Evolutionary conservation across 2,113 vertebrate species (phyloP), one percentile per base, ranked within the genome.

Genomic region (Perccottus glenii): DNA sequence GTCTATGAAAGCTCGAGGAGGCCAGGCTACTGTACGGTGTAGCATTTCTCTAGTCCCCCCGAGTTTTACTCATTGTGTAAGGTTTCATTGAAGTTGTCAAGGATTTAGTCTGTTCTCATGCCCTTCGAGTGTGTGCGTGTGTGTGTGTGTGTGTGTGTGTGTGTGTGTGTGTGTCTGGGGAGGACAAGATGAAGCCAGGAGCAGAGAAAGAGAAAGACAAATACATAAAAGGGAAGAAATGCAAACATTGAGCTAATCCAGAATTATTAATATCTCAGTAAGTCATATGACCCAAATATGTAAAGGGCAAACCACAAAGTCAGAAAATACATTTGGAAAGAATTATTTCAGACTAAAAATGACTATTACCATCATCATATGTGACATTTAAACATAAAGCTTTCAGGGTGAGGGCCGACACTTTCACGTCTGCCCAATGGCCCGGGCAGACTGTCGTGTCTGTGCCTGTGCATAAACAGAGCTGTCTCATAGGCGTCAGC

Each of bases 11-110:
- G 81, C 85, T 78, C 65, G 82, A 85, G 83, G 81, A 87, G 82
- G 65, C 78, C 73, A 62, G 80, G 80, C 88, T 89, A 89, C 90
- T 91, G 90, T 89, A 90, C 78, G 89, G 90, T 91, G 86, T 92
- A 85, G 81, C 83, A 5, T 90, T 91, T 89, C 90, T 82, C 62
- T 70, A 60, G n/a, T 70, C 60, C 82, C 79, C 76, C 73, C 58
- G 72, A 80, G 64, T 87, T 89, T 87, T 82, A 57, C 57, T 76
- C 87, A 82, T 88, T 90, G 89, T 88, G 74, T 89, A 77, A 83
- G 75, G 73, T 68, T 81, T 87, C 80, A 88, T 90, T 90, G 86
- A 87, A 87, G 77, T 83, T 85, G 81, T 89, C 87, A 85, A 77
- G 80, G 69, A 82, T 84, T 85, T 90, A 86, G 71, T 69, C 73